Evolutionary conservation across 2,113 vertebrate species (phyloP), one percentile per base, ranked within the genome.

Genomic region (Rallus limicola): DNA sequence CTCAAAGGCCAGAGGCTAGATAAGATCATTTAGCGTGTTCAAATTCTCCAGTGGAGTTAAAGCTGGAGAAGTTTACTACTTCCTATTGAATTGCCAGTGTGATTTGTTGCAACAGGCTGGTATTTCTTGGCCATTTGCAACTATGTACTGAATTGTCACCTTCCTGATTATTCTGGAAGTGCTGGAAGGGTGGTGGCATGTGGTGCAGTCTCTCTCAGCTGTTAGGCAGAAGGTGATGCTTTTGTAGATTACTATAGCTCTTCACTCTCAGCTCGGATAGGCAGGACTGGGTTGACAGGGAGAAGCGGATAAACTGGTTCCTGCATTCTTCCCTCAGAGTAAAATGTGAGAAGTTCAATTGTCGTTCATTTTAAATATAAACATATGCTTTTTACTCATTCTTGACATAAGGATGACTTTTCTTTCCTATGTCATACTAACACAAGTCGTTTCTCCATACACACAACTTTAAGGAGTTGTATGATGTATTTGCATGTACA

Each of bases 21-120:
- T 72, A 78, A 84, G 46, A 83, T 93, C 18, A 60, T 86, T 90
- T 83, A 74, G 42, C 55, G 38, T 65, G 52, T 85, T 88, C 63
- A 46, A 38, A 86, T 92, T 88, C 56, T 86, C 52, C 52, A 68
- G 60, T 56, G 60, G 59, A 77, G 26, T 52, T 80, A 77, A 74
- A 53, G 11, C 64, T 89, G 36, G 56, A 74, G 75, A 88, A 25
- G 17, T 83, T 81, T 93, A 25, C 56, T 81, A 46, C 76, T 86
- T 48, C 34, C 36, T 70, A 1, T 59, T 48, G 79, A 74, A 83
- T 70, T 80, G 31, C 52, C 56, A 44, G 29, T 5, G 24, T 34
- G 74, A 71, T 90, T 88, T 75, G 80, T 83, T 78, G 56, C 14
- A 3, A 76, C 68, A 86, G 24, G 52, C 74, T 70, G 42, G 17